Base-by-base conservation (phyloP, 1,140 invertebrate genomes). In the Bombus waltoni region DNA sequence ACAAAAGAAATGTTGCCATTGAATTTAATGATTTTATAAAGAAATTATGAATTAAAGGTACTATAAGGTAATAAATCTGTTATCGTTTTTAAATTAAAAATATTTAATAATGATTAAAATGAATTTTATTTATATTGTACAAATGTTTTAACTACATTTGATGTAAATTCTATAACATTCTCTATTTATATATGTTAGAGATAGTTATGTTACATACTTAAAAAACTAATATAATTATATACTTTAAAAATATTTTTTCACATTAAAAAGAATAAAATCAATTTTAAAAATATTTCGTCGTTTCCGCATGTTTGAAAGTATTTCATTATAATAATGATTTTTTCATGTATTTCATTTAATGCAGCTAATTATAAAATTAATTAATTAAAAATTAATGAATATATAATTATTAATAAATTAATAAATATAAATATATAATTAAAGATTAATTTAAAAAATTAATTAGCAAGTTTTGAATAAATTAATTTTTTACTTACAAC, bases 231-330 rank as follows among this genome's bases (percentile, higher is more conserved):
- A 53, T 5, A n/a, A 57, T 59, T 40, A 59, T 4, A 32, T 28
- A 42, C 40, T 87, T 40, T 22, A 47, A 74, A 74, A 53, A 47
- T 77, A 38, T 77, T 87, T 62, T 71, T 83, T 83, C 18, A 73
- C 73, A 86, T 83, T 83, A 44, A 83, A 53, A 87, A 42, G n/a
- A 59, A 32, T 65, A 65, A 75, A 75, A 38, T 28, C 40, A 28
- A 40, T 15, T 28, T 71, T 77, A 80, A 87, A 44, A 65, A 32
- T 66, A 42, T 75, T 57, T 87, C 47, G 44, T 32, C 6, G 8
- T 72, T 82, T 76, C 81, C 81, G 59, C 25, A 59, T 79, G 40
- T 87, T 84, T 42, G 10, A 87, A 40, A 53, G 47, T 25, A 68
- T 38, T 53, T 53, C 18, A 1, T 66, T 18, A 32, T 40, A 28